Percentiles rank a stretch among this genome's conserved stretches.
Evolutionary conservation across 2,113 vertebrate genomes (phyloP).

Genomic region (Ciconia boyciana): DNA sequence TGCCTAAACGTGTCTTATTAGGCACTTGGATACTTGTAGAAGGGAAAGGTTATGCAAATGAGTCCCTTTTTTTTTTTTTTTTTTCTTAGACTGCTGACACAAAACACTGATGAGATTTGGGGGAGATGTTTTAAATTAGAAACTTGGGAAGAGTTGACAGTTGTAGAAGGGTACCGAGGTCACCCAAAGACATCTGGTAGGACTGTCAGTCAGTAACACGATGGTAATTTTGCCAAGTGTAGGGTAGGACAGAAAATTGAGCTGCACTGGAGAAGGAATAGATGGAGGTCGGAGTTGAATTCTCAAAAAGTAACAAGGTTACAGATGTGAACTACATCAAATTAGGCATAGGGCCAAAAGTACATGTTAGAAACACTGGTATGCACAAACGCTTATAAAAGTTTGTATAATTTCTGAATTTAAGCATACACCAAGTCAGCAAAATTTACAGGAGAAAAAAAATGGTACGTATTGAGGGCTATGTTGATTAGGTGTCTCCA

Average conservation of each 20-base stretch:
- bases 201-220: not conserved
- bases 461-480: not conserved
- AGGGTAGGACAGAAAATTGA: not conserved
- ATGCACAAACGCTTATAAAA: not conserved
- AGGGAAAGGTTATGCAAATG: not conserved
- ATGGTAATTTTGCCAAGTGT: not conserved
- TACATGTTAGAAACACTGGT: not conserved
- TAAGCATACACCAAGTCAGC: not conserved
- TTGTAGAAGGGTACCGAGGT: slow-evolving; percentile 7
- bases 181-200: slow-evolving; percentile 26
- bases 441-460: not conserved
- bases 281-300: not conserved
- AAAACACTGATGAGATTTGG: slow-evolving; percentile 3
- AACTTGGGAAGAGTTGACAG: slow-evolving; percentile 13
- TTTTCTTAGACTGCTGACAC: not conserved
- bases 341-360: not conserved
- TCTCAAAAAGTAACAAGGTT: not conserved
- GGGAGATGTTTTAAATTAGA: slow-evolving; percentile 3
- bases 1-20: not conserved
- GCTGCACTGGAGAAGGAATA: not conserved
- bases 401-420: not conserved
- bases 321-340: not conserved
- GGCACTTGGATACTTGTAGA: not conserved
- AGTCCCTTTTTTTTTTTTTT: not conserved
- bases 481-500: not conserved